Percentiles rank a stretch among this genome's conserved stretches.
phyloP scores from a whole-genome alignment of 1,140 invertebrate genomes.

The Yoshiicerus persimilis region DNA sequence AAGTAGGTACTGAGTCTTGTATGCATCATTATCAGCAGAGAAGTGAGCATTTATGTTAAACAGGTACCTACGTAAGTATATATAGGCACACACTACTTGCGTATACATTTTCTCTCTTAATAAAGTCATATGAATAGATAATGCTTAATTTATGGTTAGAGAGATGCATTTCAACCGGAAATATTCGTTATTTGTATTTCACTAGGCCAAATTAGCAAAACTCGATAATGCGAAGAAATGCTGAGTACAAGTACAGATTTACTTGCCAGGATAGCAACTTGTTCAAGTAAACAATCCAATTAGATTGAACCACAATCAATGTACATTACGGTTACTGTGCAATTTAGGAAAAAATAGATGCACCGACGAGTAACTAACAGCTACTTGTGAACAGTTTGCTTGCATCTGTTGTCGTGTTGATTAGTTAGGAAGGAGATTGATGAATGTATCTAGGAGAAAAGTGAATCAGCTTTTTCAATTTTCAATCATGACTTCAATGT shows the following conservation, averaged over 20 bases:
- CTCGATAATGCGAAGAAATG: background rate
- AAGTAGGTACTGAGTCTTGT: background rate
- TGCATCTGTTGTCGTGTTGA: background rate
- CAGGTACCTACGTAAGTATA: background rate
- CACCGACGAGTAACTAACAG: background rate
- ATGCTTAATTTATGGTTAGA: background rate
- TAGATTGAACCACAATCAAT: background rate
- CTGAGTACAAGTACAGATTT: background rate
- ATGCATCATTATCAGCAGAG: background rate
- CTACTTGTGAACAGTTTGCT: background rate
- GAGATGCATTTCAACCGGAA: background rate
- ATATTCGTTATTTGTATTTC: background rate
- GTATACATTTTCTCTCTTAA: too few relatives aligned
- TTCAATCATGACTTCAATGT: constrained; percentile 5
- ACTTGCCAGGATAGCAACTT: background rate
- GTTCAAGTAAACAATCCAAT: background rate
- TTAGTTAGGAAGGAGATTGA: background rate
- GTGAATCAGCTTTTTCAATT: constrained; percentile 20
- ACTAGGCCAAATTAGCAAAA: background rate
- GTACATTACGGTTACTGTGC: background rate
- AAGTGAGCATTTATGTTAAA: background rate
- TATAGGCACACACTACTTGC: background rate
- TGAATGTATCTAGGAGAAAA: constrained; percentile 17
- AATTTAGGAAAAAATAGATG: background rate
- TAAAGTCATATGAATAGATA: background rate